A percentile compares a stretch with the other conserved stretches of the same genome.
These are phyloP conservation scores for Anthrax anthrax DNA, from an alignment of 2,888 invertebrate genomes.

Conservation along the genomic window DNA sequence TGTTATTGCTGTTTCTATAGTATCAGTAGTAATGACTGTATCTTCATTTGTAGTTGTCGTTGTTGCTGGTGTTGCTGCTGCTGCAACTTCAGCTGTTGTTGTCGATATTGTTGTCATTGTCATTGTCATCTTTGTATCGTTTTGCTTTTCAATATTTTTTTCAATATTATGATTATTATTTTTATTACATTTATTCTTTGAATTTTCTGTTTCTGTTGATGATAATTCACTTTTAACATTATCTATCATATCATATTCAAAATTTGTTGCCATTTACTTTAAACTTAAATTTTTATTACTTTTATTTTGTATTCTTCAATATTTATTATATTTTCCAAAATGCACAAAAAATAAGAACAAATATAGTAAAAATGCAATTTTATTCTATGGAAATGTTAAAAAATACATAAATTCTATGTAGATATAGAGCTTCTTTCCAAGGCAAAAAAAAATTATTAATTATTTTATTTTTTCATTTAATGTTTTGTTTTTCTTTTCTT, in stretches of 20 bases:
- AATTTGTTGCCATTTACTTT: constrained; percentile 6
- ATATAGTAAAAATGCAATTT: too few relatives aligned
- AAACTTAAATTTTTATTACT: not conserved
- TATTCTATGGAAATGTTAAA: too few relatives aligned
- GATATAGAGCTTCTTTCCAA: not conserved
- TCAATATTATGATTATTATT: too few relatives aligned
- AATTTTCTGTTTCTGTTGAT: not conserved
- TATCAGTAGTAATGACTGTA: not conserved
- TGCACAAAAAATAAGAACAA: not conserved
- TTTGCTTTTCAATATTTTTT: too few relatives aligned
- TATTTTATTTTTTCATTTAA: too few relatives aligned
- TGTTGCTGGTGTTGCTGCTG: not conserved
- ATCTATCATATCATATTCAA: constrained; percentile 1
- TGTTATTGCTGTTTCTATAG: not conserved
- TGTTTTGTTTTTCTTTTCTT: too few relatives aligned
- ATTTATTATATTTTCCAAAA: too few relatives aligned
- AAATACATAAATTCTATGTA: too few relatives aligned
- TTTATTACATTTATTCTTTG: too few relatives aligned
- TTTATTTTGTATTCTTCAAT: too few relatives aligned
- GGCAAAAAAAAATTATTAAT: not conserved
- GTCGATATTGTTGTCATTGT: not conserved
- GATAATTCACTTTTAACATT: not conserved
- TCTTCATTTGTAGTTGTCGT: not conserved
- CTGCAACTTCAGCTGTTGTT: constrained; percentile 2
- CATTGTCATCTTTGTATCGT: not conserved